Base-by-base conservation (phyloP, 2,797 vertebrate species). In the Coregonus ussuriensis region DNA sequence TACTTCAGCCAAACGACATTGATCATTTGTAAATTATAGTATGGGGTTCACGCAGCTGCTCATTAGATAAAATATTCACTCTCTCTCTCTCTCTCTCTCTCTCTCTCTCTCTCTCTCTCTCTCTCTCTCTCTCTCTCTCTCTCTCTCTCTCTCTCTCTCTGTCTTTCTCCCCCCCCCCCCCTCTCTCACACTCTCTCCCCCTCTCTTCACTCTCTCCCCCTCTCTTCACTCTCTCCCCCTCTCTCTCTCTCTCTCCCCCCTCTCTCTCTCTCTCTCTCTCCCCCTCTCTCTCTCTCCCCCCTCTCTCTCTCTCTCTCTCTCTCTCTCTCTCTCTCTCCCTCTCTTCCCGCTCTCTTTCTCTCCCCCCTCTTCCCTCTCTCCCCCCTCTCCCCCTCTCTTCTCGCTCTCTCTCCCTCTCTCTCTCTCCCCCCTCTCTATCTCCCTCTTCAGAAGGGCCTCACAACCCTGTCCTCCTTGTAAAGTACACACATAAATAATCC, bases 21-120 rank as follows among this genome's bases (percentile, higher is more conserved):
- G 74, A 77, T 86, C 41, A 85, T 84, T 85, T 85, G 79, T 84
- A 85, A 89, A 88, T 85, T 83, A 82, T 79, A 74, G 74, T 74
- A 67, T 51, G 52, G 72, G 29, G 13, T 86, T 81, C 80, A 35
- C 9, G 37, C 77, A 79, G 74, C 74, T 68, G 74, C 65, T 75
- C 52, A 29, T 68, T 62, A 51, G 54, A 35, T 63, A 47, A 11
- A 51, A 25, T 21, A 21, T 62, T 70, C 5, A 3, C 16, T 4
- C 14, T 69, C 71, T 52, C 52, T 21, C 4, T 56, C n/a, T 16
- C 63, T 33, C 6, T 70, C n/a, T 73, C 9, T 16, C 33, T 51
- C 1, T 47, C 52, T 70, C 25, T n/a, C 18, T 6, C 31, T 11
- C 15, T 70, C 13, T 7, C n/a, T 29, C 3, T 54, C 67, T 51